Conservation (phyloP, 2,888 invertebrate genomes). For the Drosophila eohydei region DNA sequence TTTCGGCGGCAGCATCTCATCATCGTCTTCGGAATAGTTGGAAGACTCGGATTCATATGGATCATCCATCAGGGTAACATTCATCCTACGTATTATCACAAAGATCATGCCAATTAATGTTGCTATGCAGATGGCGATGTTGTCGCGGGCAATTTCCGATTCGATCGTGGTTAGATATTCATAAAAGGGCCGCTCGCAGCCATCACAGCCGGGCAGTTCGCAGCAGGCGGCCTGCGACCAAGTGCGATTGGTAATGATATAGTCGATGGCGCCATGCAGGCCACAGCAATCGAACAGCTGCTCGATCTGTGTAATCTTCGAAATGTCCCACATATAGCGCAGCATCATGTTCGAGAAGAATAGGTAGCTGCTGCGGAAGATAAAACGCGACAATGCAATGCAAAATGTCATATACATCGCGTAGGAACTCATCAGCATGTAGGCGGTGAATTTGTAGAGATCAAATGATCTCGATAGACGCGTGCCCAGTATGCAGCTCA, state of each 20-base stretch:
- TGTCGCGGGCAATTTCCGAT: constrained; percentile 58
- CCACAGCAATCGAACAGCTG: constrained; percentile 53
- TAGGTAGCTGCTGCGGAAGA: not conserved
- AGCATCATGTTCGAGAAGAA: constrained; percentile 31
- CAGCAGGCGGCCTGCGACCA: constrained; percentile 52
- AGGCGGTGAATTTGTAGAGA: constrained; percentile 26
- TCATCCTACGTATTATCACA: constrained; percentile 19
- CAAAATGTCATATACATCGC: constrained; percentile 8
- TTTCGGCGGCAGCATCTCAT: not conserved
- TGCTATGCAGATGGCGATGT: constrained; percentile 34
- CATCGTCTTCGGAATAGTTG: constrained; percentile 17
- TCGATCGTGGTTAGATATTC: constrained; percentile 32
- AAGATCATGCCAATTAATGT: constrained; percentile 25
- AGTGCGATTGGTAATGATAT: constrained; percentile 37
- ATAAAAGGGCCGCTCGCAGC: constrained; percentile 36
- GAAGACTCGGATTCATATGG: constrained; percentile 28
- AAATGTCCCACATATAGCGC: constrained; percentile 41
- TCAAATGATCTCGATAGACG: constrained; percentile 19
- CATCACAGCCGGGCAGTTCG: constrained; percentile 34
- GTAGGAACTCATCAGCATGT: constrained; percentile 18
- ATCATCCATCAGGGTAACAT: constrained; percentile 13
- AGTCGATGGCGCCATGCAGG: constrained; percentile 43
- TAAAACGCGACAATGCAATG: constrained; percentile 37
- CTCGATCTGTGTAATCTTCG: constrained; percentile 17
- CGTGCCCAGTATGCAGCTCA: constrained; percentile 49